Evolutionary conservation across 2,113 vertebrate species (phyloP), one percentile per base, ranked within the genome.

Genomic region (Lucifuga dentata): DNA sequence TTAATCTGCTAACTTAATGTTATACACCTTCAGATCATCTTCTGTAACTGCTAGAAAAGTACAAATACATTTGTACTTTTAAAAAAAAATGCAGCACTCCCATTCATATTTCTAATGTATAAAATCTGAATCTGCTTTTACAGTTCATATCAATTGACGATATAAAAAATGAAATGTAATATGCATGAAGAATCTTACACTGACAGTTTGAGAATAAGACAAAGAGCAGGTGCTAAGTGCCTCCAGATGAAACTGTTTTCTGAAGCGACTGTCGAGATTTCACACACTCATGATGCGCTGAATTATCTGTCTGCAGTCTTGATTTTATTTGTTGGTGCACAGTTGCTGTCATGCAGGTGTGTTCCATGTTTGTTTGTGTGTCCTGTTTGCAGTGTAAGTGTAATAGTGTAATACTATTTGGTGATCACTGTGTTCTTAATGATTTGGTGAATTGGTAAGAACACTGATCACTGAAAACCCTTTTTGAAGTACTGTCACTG

Each of bases 151-250:
- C n/a, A n/a, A n/a, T n/a, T 29, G 7, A 29, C 26, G 26, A 29
- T 7, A 29, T 7, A 29, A 5, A 7, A 29, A 29, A 7, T 29
- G 3, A 3, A 29, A 29, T 29, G 3, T 29, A 29, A 29, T 7
- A 29, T 7, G 7, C 26, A 5, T 7, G 3, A 7, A 29, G 26
- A 29, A 7, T 5, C 3, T 29, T 29, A 3, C 3, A 5, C 26
- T 29, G 26, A 29, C 26, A 29, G 26, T 7, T 29, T 29, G 26
- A 29, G 26, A 29, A 29, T 3, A 29, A 29, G 26, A 38, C 1
- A 8, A 19, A 21, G 17, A 60, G 11, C 52, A 64, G 56, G 56
- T 45, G 10, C 1, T 12, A 61, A 67, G 75, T 84, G 70, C 73
- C 78, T 80, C 19, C 51, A 10, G 29, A 51, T 36, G 35, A 21